These are phyloP conservation scores for Ursus arctos DNA, from an alignment of 2,113 vertebrate genomes.

Conservation along the genomic window DNA sequence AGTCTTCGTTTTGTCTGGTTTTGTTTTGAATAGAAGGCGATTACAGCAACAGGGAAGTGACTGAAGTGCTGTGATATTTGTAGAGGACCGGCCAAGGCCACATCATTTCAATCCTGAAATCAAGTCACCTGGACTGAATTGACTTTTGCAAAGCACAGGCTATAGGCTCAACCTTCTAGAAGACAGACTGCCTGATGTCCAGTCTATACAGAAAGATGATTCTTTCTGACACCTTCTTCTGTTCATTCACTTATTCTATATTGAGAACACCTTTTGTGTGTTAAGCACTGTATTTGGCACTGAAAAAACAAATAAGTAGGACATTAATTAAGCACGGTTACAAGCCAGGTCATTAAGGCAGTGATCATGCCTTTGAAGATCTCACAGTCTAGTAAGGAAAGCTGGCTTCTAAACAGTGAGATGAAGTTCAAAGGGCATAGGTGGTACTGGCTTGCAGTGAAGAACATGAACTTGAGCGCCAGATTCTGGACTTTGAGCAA, in stretches of 20 bases:
- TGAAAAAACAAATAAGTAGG: not conserved
- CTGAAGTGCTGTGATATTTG: not conserved
- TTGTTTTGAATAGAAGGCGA: not conserved
- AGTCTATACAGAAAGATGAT: not conserved
- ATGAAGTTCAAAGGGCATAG: not conserved
- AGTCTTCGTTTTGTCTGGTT: not conserved
- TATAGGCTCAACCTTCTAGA: not conserved
- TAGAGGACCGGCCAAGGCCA: not conserved
- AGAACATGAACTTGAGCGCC: not conserved
- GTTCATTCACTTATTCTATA: not conserved
- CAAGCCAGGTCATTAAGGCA: not conserved
- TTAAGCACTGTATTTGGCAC: not conserved
- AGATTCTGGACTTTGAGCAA: not conserved
- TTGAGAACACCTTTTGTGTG: not conserved
- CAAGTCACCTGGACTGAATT: not conserved
- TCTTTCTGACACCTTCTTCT: not conserved
- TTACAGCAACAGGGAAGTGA: not conserved
- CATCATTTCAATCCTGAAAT: slow-evolving; percentile 36
- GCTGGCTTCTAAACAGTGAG: not conserved
- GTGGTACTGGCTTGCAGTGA: not conserved
- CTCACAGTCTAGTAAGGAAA: not conserved
- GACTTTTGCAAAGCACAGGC: not conserved
- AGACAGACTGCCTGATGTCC: not conserved
- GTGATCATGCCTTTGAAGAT: not conserved
- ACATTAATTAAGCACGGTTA: not conserved